Evolutionary conservation across 1,140 invertebrate genomes (phyloP), one percentile per base, ranked within the genome.

Genomic region (Sinonovacula constricta): DNA sequence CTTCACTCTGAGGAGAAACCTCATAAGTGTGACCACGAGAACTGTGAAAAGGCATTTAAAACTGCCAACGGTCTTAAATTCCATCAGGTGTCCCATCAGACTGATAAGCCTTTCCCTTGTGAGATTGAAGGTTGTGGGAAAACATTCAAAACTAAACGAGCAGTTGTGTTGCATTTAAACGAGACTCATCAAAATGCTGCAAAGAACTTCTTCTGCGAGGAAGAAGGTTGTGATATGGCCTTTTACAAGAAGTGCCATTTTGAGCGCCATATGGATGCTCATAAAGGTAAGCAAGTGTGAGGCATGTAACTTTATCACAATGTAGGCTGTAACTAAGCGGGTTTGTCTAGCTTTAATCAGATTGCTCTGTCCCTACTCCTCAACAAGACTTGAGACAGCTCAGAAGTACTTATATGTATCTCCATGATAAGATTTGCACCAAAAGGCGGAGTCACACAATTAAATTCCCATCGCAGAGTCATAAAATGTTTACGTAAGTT

Each of bases 1-100:
- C 87, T 90, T 3, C 92, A 92, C 70, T 90, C 88, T 18, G 89
- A 89, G 56, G 90, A 90, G 7, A 49, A 56, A 54, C 75, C 75
- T 24, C 51, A 78, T 34, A 78, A 78, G 45, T 78, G 75, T 69
- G 65, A 69, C 26, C 66, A 78, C 18, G 72, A 81, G 22, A 83
- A 84, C 26, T 92, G 91, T 81, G 85, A 85, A 31, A 92, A 92
- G 82, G 86, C 90, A 14, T 92, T 92, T 85, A 92, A 87, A 81
- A 83, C 86, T 12, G 56, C 68, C 33, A 77, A 79, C 51, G 82
- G 80, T 56, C 72, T 88, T 24, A 83, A 83, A 67, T 78, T 80
- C 31, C 87, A 88, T 56, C 45, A 80, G 49, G 53, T 82, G 15
- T 83, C 81, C n/a, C 87, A 88, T 62, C 79, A 84, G 34, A 72